Percentiles rank a stretch among this genome's conserved stretches.
phyloP scores from a whole-genome alignment of 2,797 vertebrate species.

The Tiaroga cobitis region DNA sequence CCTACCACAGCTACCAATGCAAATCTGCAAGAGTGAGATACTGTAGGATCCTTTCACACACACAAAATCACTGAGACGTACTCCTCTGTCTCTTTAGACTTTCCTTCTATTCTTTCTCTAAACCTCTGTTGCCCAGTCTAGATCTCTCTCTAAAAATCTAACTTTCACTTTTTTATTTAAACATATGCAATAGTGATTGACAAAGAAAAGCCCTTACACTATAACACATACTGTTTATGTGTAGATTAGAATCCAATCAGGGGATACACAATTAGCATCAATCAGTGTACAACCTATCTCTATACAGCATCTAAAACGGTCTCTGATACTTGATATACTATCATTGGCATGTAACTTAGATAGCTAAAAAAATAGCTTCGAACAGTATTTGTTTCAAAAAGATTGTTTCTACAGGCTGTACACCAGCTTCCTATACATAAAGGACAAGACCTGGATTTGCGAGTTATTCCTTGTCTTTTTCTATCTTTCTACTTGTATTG shows the following conservation, averaged over 20 bases:
- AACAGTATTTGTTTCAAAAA: not conserved
- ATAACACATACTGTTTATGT: conserved; percentile 5
- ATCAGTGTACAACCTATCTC: not conserved
- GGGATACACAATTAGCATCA: conserved; percentile 8
- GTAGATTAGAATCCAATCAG: conserved; percentile 30
- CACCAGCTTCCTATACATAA: conserved; percentile 9
- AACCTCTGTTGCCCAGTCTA: not conserved
- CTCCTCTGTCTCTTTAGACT: not conserved
- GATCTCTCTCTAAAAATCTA: not conserved
- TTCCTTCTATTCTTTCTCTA: conserved; percentile 2
- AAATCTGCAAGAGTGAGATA: conserved; percentile 64
- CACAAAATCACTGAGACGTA: not conserved
- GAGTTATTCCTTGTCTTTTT: not conserved
- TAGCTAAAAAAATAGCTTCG: not conserved
- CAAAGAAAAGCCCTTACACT: conserved; percentile 43
- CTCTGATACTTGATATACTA: conserved; percentile 3
- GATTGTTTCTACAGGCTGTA: not conserved
- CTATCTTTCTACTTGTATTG: not conserved
- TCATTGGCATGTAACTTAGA: not conserved
- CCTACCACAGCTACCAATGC: conserved; percentile 48
- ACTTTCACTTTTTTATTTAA: not conserved
- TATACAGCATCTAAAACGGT: not conserved
- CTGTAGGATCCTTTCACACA: conserved; percentile 48
- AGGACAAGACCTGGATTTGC: not conserved
- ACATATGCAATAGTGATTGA: conserved; percentile 16